phyloP scores from a whole-genome alignment of 1,140 invertebrate genomes.

The Lepidurus arcticus region DNA sequence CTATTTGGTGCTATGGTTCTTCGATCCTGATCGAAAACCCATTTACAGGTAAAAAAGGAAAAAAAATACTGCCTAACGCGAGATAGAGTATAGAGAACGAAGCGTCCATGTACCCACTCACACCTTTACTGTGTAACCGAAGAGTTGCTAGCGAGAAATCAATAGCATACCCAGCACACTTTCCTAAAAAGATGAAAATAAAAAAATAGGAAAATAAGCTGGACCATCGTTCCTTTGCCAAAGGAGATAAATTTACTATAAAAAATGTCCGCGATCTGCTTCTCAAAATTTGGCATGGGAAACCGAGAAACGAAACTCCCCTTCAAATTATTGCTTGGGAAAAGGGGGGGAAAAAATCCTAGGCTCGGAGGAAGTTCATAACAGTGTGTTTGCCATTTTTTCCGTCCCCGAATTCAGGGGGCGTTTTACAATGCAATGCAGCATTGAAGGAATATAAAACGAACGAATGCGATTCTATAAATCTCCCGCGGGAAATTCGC shows the following conservation, averaged over 20 bases:
- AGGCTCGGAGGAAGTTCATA: not conserved
- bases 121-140: no score
- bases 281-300: not conserved
- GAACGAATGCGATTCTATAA: slow-evolving; percentile 14
- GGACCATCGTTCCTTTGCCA: no score
- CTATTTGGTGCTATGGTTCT: slow-evolving; percentile 85
- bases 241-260: not conserved
- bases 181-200: not conserved
- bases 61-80: not conserved
- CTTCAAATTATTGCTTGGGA: slow-evolving; percentile 6
- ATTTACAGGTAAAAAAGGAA: slow-evolving; percentile 66
- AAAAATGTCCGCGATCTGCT: not conserved
- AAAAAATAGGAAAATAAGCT: no score
- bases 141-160: not conserved
- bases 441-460: not conserved
- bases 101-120: not conserved
- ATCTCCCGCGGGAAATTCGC: slow-evolving; percentile 20
- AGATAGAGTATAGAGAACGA: not conserved
- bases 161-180: not conserved
- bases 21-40: slow-evolving; percentile 72
- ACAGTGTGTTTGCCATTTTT: not conserved
- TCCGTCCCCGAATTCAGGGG: not conserved
- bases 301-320: not conserved
- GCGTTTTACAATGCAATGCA: not conserved
- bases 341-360: not conserved